These are phyloP conservation scores for Pollenia amentaria DNA, from an alignment of 2,888 invertebrate species.

Conservation along the genomic window DNA sequence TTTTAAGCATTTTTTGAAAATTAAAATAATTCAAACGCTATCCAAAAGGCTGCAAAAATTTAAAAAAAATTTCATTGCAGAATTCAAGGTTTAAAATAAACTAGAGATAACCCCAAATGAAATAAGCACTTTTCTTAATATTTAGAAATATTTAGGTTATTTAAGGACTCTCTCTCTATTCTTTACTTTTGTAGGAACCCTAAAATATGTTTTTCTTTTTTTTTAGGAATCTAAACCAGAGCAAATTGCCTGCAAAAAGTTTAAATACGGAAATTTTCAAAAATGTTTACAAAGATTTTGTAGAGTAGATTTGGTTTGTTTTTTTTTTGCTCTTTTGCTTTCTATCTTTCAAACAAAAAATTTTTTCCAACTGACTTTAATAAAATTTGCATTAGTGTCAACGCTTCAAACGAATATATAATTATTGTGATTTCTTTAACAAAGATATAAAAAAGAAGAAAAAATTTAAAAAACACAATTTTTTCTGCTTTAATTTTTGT, in stretches of 20 bases:
- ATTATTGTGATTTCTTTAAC: conserved; percentile 10
- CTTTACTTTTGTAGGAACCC: not conserved
- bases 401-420: conserved; percentile 17
- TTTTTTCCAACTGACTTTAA: not conserved
- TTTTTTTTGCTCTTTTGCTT: conserved; percentile 7
- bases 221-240: not conserved
- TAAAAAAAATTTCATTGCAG: not conserved
- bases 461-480: not conserved
- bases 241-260: not conserved
- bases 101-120: not conserved
- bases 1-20: not conserved
- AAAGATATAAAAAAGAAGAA: not conserved
- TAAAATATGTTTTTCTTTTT: not conserved
- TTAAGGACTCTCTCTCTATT: not conserved
- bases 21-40: not conserved
- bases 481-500: not conserved
- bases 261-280: not conserved
- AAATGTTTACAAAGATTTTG: not conserved
- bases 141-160: no score
- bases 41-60: not conserved
- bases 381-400: no score
- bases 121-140: no score
- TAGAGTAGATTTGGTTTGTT: conserved; percentile 7
- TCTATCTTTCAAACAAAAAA: not conserved
- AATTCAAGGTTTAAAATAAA: no score